phyloP scores from a whole-genome alignment of 1,140 invertebrate species.

The Arctopsyche grandis region DNA sequence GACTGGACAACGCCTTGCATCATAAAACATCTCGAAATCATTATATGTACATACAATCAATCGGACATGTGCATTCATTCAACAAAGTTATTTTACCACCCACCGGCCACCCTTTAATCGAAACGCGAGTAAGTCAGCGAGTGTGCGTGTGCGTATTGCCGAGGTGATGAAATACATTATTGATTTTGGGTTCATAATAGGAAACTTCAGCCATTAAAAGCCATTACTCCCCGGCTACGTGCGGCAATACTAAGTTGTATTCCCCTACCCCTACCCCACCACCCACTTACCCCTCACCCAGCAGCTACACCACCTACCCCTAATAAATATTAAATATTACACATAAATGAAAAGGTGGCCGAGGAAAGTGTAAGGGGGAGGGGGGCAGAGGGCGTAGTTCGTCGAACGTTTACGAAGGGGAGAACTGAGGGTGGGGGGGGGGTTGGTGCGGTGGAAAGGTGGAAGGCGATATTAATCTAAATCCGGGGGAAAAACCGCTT shows the following conservation, averaged over 20 bases:
- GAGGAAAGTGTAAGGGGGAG: not conserved
- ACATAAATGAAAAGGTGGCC: conserved; percentile 52
- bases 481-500: conserved; percentile 1
- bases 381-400: not conserved
- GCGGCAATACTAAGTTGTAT: conserved; percentile 31
- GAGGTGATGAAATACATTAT: conserved; percentile 39
- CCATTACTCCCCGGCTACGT: conserved; percentile 26
- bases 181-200: conserved; percentile 37
- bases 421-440: not conserved
- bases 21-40: too few relatives aligned
- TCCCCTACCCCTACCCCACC: too few relatives aligned
- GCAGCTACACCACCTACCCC: conserved; percentile 1
- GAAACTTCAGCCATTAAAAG: conserved; percentile 37
- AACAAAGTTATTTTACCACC: too few relatives aligned
- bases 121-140: not conserved
- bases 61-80: too few relatives aligned
- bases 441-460: not conserved
- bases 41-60: too few relatives aligned
- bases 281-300: too few relatives aligned
- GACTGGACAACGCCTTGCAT: too few relatives aligned
- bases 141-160: not conserved
- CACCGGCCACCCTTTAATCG: not conserved
- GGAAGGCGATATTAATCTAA: conserved; percentile 28
- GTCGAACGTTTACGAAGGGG: too few relatives aligned
- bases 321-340: conserved; percentile 54